Evolutionary conservation across 2,113 vertebrate genomes (phyloP).

Genomic region (Aleadryas rufinucha): DNA sequence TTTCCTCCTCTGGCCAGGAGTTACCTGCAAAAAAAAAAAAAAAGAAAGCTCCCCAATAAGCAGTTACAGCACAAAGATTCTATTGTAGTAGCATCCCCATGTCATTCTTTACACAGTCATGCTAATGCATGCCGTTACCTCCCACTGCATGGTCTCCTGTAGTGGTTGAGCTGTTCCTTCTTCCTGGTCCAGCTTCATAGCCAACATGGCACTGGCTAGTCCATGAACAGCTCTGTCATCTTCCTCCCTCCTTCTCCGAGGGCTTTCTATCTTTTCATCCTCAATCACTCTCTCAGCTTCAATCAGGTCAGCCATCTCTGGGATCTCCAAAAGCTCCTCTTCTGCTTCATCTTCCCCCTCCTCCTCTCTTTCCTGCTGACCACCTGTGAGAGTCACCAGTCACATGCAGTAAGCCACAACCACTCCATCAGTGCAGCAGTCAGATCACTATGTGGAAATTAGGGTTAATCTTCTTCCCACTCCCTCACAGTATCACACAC

Average conservation of each 20-base stretch:
- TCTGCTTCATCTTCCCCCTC: conserved; percentile 47
- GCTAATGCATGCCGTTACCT: conserved; percentile 40
- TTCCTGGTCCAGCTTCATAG: conserved; percentile 72
- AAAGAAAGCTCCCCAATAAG: neutral
- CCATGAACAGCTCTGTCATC: conserved; percentile 16
- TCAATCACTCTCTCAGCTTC: conserved; percentile 86
- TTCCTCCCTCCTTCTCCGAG: conserved; percentile 29
- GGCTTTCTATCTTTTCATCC: conserved; percentile 57
- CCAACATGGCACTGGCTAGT: conserved; percentile 74
- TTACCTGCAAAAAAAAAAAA: conserved; percentile 62
- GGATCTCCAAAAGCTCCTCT: conserved; percentile 78
- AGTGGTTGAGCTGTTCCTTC: neutral
- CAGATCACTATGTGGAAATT: neutral
- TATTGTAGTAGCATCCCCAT: neutral
- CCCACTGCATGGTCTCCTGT: conserved; percentile 38
- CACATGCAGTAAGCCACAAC: neutral
- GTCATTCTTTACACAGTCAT: neutral
- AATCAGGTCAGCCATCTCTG: conserved; percentile 88
- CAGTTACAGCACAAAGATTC: neutral
- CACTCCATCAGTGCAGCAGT: neutral
- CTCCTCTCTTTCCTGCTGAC: conserved; percentile 52
- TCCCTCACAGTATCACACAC: neutral
- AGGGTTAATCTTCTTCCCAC: neutral
- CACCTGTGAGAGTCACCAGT: conserved; percentile 19
- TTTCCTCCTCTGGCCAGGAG: conserved; percentile 77